Base-by-base conservation (phyloP, 2,113 vertebrate species). In the Ceratotherium simum region DNA sequence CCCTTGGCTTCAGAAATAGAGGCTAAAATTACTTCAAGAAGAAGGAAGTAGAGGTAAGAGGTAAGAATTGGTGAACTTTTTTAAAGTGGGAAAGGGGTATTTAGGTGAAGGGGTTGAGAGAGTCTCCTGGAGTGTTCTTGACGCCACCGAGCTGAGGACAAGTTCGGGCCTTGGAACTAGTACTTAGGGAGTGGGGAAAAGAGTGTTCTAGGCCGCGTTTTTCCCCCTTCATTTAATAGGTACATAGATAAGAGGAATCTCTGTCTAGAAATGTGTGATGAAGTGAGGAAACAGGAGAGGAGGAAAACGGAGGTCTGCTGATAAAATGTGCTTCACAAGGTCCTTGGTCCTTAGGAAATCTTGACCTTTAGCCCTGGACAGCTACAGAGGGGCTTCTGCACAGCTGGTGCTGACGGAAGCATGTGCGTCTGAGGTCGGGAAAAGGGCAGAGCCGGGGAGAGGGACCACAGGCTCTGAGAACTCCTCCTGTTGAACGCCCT, bases 291-390 rank as follows among this genome's bases (percentile, higher is more conserved):
- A 58, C 58, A 48, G 8, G 10, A 56, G n/a, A 36, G 51, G 82
- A 90, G 58, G n/a, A 78, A 46, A 96, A 76, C 0, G 4, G 48
- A 29, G 21, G 31, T 82, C 16, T 79, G 69, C 64, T 94, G 73
- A 80, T 92, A 90, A 91, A 88, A 82, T 7, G 17, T n/a, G 2
- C 48, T 90, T 97, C 75, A 27, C 23, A 58, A 67, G 76, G 39
- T 11, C 54, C 27, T 89, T 58, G 33, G 58, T 93, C 51, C 64
- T 80, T 62, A 75, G 78, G 67, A 95, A 95, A 95, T 90, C 92
- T 86, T 97, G 76, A 93, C 90, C 67, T 95, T 91, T 91, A 73
- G 39, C 70, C 78, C 72, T 81, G 13, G 23, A 73, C 8, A 23
- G 18, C 85, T 81, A 18, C n/a, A 72, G 39, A 33, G 18, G 4